Conservation (phyloP, 92 coral and sea anemone genomes). For the Epizoanthus fatuus region DNA sequence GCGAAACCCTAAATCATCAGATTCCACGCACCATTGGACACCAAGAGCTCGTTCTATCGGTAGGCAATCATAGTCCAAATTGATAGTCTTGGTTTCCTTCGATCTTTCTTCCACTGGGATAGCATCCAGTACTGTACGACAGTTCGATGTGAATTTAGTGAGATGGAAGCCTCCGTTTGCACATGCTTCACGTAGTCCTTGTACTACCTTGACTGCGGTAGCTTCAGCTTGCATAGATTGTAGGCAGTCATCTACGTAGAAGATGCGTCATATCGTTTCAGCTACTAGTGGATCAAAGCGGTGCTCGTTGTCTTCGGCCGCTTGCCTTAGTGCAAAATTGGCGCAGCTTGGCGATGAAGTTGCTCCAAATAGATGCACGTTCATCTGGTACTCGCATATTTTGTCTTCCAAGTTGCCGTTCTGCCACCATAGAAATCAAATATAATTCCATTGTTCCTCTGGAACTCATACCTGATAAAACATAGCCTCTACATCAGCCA, state of each 20-base stretch:
- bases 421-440: too few species aligned
- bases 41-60: slow-evolving; percentile 71
- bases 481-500: slow-evolving; percentile 73
- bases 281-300: too few species aligned
- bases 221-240: slow-evolving; percentile 37
- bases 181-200: slow-evolving; percentile 27
- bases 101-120: too few species aligned
- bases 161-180: neutral
- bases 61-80: slow-evolving; percentile 48
- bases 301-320: slow-evolving; percentile 56
- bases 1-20: slow-evolving; percentile 65
- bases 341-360: slow-evolving; percentile 70
- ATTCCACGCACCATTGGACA: slow-evolving; percentile 74
- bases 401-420: slow-evolving; percentile 32
- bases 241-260: slow-evolving; percentile 54
- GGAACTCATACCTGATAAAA: slow-evolving; percentile 69
- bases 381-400: slow-evolving; percentile 66
- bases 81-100: neutral
- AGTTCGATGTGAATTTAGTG: too few species aligned
- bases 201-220: slow-evolving; percentile 55
- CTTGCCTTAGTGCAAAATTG: slow-evolving; percentile 54
- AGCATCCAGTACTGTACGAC: too few species aligned
- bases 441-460: too few species aligned
- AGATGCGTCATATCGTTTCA: slow-evolving; percentile 51
- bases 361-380: slow-evolving; percentile 62